Conservation (phyloP, 2,888 invertebrate genomes). For the Netelia fuscicornis region DNA sequence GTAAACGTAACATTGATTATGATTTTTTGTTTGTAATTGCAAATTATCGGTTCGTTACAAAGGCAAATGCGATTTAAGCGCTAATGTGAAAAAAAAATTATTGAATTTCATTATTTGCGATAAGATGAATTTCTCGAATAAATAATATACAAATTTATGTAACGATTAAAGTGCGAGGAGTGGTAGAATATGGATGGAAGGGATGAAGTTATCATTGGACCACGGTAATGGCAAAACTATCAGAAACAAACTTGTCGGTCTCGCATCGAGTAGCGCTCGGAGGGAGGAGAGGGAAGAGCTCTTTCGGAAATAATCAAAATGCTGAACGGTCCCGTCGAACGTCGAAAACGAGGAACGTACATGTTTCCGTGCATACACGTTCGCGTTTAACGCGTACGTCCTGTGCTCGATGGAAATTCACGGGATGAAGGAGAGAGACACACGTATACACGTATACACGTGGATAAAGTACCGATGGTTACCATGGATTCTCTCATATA, state of each 20-base stretch:
- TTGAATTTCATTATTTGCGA: not conserved
- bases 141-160: not conserved
- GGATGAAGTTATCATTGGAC: not conserved
- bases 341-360: slow-evolving; percentile 46
- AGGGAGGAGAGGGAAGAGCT: slow-evolving; percentile 26
- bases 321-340: slow-evolving; percentile 68
- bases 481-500: slow-evolving; percentile 47
- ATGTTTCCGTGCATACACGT: slow-evolving; percentile 29
- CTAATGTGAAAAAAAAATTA: not conserved
- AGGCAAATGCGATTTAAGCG: not conserved
- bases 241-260: slow-evolving; percentile 59
- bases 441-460: slow-evolving; percentile 4
- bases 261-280: slow-evolving; percentile 7
- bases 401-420: slow-evolving; percentile 26
- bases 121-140: not conserved
- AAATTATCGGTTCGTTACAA: not conserved
- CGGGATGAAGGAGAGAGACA: slow-evolving; percentile 35
- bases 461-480: slow-evolving; percentile 68
- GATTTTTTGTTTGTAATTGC: no score
- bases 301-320: slow-evolving; percentile 71
- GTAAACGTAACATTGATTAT: no score
- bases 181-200: not conserved
- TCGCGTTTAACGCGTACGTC: not conserved
- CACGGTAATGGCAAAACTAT: slow-evolving; percentile 63
- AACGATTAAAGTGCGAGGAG: not conserved